Percentiles rank a stretch among this genome's conserved stretches.
phyloP scores from a whole-genome alignment of 2,113 vertebrate species.

The Bos indicus region DNA sequence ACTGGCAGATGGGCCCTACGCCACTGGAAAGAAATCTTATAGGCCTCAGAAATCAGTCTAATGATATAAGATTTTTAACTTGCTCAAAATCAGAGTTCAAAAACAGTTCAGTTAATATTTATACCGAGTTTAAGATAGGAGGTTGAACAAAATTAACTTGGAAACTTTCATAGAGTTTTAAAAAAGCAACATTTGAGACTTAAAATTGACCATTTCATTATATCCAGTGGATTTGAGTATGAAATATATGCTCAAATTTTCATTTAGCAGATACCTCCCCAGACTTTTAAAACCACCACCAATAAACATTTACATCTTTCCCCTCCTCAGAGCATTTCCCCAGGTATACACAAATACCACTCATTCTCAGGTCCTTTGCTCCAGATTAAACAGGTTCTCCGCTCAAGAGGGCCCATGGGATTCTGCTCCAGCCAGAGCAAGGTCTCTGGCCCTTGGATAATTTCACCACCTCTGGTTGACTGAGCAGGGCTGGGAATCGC shows the following conservation, averaged over 20 bases:
- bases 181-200: conserved; percentile 7
- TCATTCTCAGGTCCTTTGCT: not conserved
- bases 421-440: not conserved
- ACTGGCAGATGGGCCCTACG: not conserved
- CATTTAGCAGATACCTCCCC: not conserved
- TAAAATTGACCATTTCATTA: not conserved
- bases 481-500: not conserved
- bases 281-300: conserved; percentile 33
- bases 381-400: not conserved
- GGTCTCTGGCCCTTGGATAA: not conserved
- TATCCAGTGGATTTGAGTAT: not conserved
- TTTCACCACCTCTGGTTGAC: not conserved
- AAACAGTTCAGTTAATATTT: conserved; percentile 41
- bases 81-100: conserved; percentile 28
- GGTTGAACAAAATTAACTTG: conserved; percentile 35
- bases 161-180: conserved; percentile 20
- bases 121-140: not conserved
- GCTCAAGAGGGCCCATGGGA: not conserved
- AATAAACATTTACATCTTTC: not conserved
- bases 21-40: not conserved
- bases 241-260: not conserved
- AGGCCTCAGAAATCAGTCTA: not conserved
- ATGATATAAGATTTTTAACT: conserved; percentile 27
- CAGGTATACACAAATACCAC: not conserved
- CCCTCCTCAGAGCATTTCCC: not conserved